Evolutionary conservation across 2,888 invertebrate species (phyloP).

Genomic region (Elaeidobius kamerunicus): DNA sequence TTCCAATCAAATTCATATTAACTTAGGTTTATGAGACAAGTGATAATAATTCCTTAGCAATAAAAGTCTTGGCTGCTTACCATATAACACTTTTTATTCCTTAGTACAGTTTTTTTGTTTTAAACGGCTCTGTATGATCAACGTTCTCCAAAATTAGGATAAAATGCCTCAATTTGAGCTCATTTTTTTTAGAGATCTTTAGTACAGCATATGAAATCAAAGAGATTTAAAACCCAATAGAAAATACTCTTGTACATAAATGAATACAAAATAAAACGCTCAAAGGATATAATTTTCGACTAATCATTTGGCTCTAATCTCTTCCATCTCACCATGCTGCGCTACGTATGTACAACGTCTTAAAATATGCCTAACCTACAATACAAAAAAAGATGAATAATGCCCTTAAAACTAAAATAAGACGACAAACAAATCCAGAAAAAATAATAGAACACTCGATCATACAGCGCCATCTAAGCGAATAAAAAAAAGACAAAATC

Average conservation of each 20-base stretch:
- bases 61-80: conserved; percentile 45
- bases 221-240: not conserved
- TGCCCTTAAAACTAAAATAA: conserved; percentile 11
- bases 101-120: conserved; percentile 24
- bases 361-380: conserved; percentile 11
- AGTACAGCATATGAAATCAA: conserved; percentile 7
- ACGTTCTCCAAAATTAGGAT: conserved; percentile 6
- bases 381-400: conserved; percentile 13
- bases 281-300: not conserved
- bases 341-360: conserved; percentile 10
- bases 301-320: too few species aligned
- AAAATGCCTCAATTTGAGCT: conserved; percentile 12
- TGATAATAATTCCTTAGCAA: too few species aligned
- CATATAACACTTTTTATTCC: conserved; percentile 34
- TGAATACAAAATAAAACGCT: too few species aligned
- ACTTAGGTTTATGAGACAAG: too few species aligned
- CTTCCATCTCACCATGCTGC: conserved; percentile 1
- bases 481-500: conserved; percentile 16
- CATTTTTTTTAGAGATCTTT: conserved; percentile 17
- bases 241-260: not conserved
- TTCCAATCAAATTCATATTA: too few species aligned
- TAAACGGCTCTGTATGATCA: conserved; percentile 15
- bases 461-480: conserved; percentile 16
- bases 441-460: not conserved
- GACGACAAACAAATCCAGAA: conserved; percentile 7